Conservation (phyloP, 64 coral and sea anemone species). For the Catalaphyllia jardinei region DNA sequence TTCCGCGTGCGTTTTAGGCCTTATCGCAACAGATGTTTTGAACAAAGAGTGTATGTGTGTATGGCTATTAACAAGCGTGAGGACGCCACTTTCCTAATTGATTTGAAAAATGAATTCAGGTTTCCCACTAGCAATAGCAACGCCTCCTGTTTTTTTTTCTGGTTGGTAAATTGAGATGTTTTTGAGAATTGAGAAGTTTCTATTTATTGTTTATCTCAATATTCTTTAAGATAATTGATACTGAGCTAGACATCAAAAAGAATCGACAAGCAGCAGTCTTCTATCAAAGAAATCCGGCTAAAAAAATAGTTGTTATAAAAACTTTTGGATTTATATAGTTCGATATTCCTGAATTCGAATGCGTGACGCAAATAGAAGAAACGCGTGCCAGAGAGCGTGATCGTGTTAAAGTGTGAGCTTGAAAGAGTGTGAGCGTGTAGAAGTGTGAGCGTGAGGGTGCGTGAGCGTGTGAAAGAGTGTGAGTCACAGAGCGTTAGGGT, state of each 20-base stretch:
- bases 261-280: too few relatives aligned
- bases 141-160: too few relatives aligned
- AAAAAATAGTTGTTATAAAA: too few relatives aligned
- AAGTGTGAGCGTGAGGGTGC: not conserved
- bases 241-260: too few relatives aligned
- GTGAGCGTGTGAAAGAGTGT: not conserved
- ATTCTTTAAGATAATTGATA: too few relatives aligned
- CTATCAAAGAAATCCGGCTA: too few relatives aligned
- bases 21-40: not conserved
- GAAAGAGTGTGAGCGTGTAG: not conserved
- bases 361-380: too few relatives aligned
- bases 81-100: not conserved
- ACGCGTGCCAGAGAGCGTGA: not conserved
- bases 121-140: not conserved
- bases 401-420: not conserved
- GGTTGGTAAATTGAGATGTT: too few relatives aligned
- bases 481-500: not conserved
- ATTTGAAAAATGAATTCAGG: not conserved
- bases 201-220: too few relatives aligned
- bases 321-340: too few relatives aligned
- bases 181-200: too few relatives aligned
- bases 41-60: not conserved
- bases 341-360: too few relatives aligned
- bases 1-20: not conserved
- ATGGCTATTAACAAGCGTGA: not conserved